Evolutionary conservation across 2,113 vertebrate species (phyloP).

Genomic region (Probosciger aterrimus): DNA sequence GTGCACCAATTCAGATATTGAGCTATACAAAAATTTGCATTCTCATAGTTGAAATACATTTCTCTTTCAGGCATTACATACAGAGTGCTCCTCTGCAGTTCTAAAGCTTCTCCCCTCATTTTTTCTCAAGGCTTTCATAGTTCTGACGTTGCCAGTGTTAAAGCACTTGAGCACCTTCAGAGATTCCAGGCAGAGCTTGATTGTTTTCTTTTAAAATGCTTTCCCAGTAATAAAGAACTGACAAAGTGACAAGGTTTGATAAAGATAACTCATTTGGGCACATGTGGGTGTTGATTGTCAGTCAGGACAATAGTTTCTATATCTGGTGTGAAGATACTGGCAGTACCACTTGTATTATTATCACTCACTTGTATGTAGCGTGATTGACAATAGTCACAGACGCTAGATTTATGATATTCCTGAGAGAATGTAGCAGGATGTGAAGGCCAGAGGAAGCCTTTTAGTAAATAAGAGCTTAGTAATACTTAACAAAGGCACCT

Average conservation of each 20-base stretch:
- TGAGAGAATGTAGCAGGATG: not conserved
- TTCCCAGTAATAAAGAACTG: not conserved
- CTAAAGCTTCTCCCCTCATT: not conserved
- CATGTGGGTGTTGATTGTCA: not conserved
- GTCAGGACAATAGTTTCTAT: not conserved
- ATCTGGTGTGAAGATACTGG: not conserved
- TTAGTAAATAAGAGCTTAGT: not conserved
- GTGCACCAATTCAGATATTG: not conserved
- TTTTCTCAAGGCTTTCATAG: rapidly evolving
- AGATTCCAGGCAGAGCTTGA: not conserved
- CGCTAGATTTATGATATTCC: not conserved
- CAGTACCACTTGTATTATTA: not conserved
- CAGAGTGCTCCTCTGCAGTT: not conserved
- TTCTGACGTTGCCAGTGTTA: not conserved
- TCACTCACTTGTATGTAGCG: not conserved
- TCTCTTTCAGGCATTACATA: not conserved
- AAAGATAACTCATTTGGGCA: not conserved
- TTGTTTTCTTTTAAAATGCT: not conserved
- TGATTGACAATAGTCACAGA: not conserved
- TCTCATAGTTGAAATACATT: not conserved
- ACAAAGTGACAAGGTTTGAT: not conserved
- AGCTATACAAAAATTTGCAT: not conserved
- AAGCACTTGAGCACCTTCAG: not conserved
- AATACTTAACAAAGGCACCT: not conserved
- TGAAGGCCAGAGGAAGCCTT: not conserved